Evolutionary conservation across 1,140 invertebrate genomes (phyloP).

Genomic region (Linepithema humile): DNA sequence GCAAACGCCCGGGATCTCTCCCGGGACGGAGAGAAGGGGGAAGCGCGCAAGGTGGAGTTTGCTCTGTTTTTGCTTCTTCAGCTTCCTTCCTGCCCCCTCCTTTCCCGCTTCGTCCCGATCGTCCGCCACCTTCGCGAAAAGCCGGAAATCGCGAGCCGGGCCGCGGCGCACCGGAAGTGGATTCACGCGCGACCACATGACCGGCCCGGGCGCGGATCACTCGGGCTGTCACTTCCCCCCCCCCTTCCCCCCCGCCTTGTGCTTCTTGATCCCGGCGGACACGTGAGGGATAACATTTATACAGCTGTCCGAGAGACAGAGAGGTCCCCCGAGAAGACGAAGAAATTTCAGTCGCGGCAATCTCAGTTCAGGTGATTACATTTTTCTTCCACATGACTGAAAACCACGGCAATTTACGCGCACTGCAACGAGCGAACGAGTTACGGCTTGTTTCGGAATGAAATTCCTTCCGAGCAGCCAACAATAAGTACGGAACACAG

Average conservation of each 20-base stretch:
- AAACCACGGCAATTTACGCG: not conserved
- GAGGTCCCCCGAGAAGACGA: not conserved
- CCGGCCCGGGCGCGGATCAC: not conserved
- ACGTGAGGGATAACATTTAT: not conserved
- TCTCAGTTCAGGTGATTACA: not conserved
- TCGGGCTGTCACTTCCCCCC: not conserved
- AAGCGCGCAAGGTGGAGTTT: not conserved
- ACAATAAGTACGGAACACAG: not conserved
- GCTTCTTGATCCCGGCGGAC: not conserved
- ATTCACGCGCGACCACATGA: constrained; percentile 19
- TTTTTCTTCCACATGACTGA: not conserved
- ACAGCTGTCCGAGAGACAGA: not conserved
- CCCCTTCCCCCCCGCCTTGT: not conserved
- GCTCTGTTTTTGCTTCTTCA: constrained; percentile 8
- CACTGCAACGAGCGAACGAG: not conserved
- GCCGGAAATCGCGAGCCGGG: not conserved
- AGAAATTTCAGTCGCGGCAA: not conserved
- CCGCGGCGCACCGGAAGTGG: not conserved
- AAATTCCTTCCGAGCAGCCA: not conserved
- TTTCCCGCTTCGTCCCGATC: not conserved
- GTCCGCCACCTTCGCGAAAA: not conserved
- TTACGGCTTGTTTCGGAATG: not conserved
- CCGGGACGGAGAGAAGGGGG: not conserved
- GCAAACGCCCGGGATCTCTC: constrained; percentile 6
- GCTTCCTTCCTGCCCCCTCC: not conserved